Base-by-base conservation (phyloP, 2,888 invertebrate species). In the Tubulanus polymorphus region DNA sequence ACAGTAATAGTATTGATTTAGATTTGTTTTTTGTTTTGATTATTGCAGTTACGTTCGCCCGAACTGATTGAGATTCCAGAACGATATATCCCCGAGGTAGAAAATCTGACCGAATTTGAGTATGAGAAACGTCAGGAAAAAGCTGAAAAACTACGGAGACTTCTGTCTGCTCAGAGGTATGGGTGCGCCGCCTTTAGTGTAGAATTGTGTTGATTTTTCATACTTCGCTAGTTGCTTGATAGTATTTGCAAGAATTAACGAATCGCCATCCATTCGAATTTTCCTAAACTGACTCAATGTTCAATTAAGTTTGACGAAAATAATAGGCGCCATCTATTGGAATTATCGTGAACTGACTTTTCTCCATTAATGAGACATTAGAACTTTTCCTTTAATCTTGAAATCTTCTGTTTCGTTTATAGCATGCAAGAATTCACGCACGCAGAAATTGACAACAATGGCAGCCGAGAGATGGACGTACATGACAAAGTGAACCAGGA, bases 61-160 rank as follows among this genome's bases (percentile, higher is more conserved):
- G 89, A 89, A 78, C 93, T 93, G 82, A 93, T 93, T 66, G 83
- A 88, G 60, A 93, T 93, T 69, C 93, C 93, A 0, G 93, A 93
- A 80, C 84, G 93, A 64, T 93, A 93, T 72, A 88, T 93, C 67
- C 92, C 93, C 25, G 92, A 92, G 64, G 89, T 90, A 62, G 92
- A 92, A 64, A 90, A 91, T 78, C 79, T 91, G 46, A 87, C 90
- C 0, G 88, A 88, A 0, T 91, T 91, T 72, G 93, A 93, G 73
- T 88, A 89, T 73, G 86, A 88, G 70, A 87, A 88, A 62, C 83
- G 93, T 15, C 84, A 86, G 73, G 89, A 91, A 76, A 93, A 93
- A 81, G 91, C 92, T 3, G 92, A 93, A 74, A 88, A 89, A 12
- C 93, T 93, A 62, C 88, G 91, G 75, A 91, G 90, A 79, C 91